These are phyloP conservation scores for Hemicordylus capensis DNA, from an alignment of 2,113 vertebrate genomes.

Conservation along the genomic window DNA sequence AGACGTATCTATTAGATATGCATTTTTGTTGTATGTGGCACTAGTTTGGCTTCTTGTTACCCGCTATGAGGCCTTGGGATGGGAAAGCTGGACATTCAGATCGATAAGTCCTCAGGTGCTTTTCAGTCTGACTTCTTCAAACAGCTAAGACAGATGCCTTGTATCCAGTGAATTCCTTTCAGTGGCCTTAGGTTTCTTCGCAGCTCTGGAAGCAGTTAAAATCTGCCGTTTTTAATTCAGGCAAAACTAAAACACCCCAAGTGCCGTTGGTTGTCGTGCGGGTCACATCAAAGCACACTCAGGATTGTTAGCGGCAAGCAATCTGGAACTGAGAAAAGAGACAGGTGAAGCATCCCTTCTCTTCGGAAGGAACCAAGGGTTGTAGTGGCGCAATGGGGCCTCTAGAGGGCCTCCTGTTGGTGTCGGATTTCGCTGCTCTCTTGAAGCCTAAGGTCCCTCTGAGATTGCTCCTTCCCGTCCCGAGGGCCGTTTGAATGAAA, in stretches of 20 bases:
- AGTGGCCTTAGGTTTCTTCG: neutral
- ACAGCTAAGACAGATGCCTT: neutral
- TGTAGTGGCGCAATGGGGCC: slow-evolving; percentile 53
- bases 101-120: neutral
- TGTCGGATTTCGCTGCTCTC: neutral
- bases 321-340: neutral
- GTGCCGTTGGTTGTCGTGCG: no score
- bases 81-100: no score
- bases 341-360: neutral
- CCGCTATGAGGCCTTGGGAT: neutral
- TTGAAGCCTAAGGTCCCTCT: neutral
- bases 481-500: neutral
- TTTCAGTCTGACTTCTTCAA: no score
- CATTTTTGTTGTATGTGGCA: neutral
- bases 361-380: neutral
- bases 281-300: neutral
- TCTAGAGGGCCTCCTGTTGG: slow-evolving; percentile 61
- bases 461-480: neutral
- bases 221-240: neutral
- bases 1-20: no score
- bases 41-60: neutral
- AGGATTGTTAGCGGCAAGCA: neutral
- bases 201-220: neutral
- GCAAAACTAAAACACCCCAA: neutral
- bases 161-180: neutral